Conservation (phyloP, 1,140 invertebrate genomes). For the Tetramorium simillimum region DNA sequence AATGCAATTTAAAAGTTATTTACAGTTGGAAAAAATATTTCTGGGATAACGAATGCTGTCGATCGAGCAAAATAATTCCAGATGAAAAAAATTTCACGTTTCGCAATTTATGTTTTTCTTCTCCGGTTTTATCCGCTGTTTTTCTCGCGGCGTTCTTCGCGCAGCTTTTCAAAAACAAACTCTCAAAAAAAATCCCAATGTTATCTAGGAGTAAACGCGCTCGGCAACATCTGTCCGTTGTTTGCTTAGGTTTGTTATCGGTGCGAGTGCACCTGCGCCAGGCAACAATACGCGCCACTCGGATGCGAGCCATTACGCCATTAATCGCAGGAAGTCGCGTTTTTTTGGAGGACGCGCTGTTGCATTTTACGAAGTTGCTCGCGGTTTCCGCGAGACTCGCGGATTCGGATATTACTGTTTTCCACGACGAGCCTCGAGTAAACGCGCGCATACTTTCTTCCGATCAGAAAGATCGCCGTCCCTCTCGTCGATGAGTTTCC, state of each 20-base stretch:
- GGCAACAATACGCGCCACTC: constrained; percentile 32
- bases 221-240: constrained; percentile 36
- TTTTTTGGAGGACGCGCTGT: constrained; percentile 58
- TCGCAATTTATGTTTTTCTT: background rate
- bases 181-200: background rate
- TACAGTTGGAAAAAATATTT: background rate
- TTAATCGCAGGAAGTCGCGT: constrained; percentile 66
- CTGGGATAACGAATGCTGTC: too few species aligned
- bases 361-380: constrained; percentile 47
- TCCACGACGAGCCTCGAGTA: background rate
- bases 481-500: constrained; percentile 41
- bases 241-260: constrained; percentile 47
- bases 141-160: background rate
- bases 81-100: background rate
- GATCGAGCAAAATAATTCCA: background rate
- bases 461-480: constrained; percentile 9
- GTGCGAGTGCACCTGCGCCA: background rate
- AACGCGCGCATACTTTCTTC: constrained; percentile 1
- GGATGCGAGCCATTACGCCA: constrained; percentile 61
- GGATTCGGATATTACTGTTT: constrained; percentile 36
- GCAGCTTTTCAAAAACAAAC: background rate
- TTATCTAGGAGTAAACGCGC: background rate
- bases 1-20: background rate
- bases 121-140: background rate
- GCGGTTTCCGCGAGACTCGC: constrained; percentile 36